Evolutionary conservation across 2,888 invertebrate genomes (phyloP), one percentile per base, ranked within the genome.

Genomic region (Aromia moschata): DNA sequence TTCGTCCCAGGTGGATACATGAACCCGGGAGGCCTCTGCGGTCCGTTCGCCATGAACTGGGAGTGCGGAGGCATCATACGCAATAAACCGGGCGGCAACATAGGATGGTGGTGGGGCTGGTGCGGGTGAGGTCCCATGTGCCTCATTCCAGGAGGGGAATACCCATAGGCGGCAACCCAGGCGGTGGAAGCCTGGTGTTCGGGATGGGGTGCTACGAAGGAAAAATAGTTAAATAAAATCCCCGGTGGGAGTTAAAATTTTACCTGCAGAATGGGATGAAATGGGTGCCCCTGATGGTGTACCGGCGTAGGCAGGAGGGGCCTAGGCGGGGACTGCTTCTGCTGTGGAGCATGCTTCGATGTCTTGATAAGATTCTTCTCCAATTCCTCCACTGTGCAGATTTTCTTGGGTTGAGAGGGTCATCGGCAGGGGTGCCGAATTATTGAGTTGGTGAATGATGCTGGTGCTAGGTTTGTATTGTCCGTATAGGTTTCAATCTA

Each of bases 351-450:
- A 47, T 73, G 74, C 49, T 74, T 73, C 20, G 67, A 70, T 44
- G 62, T 70, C 58, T 85, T 85, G 0, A 89, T 84, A 53, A 91
- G 79, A 68, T 87, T 88, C 37, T 89, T 83, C 74, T 91, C 91
- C 72, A 91, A 68, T 75, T 91, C 90, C 72, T 91, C 90, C 5
- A 91, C 88, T 0, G 90, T 90, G 75, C 88, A 86, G 37, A 88
- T 87, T 81, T 88, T 89, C 75, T 86, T 86, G 2, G 70, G 52
- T 14, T 66, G 66, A 2, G 59, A 38, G 10, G 15, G 41, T 45
- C 54, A 58, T 41, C 1, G 62, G 36, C 10, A 55, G 52, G n/a
- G 61, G 60, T 36, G 61, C 30, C 14, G 56, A 55, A 44, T 49
- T 57, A 46, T 51, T 51, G 38, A 45, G 18, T 9, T 62, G 58